phyloP scores from a whole-genome alignment of 2,797 vertebrate genomes.

The Eulemur mongoz region DNA sequence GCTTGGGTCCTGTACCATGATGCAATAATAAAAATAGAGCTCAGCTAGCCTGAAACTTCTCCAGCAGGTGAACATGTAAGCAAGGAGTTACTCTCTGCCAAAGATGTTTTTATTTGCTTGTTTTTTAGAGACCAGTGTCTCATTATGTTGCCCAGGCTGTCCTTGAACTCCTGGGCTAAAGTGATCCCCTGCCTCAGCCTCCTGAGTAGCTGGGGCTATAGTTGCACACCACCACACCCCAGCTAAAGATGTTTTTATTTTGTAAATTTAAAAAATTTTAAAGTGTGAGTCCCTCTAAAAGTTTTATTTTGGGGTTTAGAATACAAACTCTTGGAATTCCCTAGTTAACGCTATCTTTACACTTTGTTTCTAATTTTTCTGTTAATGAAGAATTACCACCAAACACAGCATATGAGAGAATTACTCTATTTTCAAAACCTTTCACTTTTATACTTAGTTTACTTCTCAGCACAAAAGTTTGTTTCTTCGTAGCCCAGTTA shows the following conservation, averaged over 20 bases:
- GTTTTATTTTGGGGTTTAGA: not conserved
- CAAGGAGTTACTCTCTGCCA: not conserved
- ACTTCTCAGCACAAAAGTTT: not conserved
- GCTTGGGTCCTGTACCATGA: not conserved
- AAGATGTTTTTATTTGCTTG: not conserved
- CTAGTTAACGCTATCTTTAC: not conserved
- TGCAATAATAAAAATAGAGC: not conserved
- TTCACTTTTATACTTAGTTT: not conserved
- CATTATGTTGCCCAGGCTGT: not conserved
- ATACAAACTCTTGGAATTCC: not conserved
- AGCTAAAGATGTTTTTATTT: not conserved
- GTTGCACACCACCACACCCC: not conserved
- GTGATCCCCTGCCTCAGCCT: not conserved
- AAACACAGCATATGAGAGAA: not conserved
- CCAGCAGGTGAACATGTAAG: not conserved
- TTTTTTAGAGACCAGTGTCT: not conserved
- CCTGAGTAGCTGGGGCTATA: not conserved
- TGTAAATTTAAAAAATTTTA: not conserved
- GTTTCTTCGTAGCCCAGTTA: not conserved
- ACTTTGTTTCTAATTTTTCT: not conserved
- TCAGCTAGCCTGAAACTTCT: not conserved
- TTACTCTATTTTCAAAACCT: slow-evolving; percentile 10
- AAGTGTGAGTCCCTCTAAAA: not conserved
- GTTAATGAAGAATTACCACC: not conserved
- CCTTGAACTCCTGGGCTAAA: not conserved